A percentile compares a stretch with the other conserved stretches of the same genome.
Conservation (phyloP, 2,113 vertebrate species). For the Festucalex cinctus region DNA sequence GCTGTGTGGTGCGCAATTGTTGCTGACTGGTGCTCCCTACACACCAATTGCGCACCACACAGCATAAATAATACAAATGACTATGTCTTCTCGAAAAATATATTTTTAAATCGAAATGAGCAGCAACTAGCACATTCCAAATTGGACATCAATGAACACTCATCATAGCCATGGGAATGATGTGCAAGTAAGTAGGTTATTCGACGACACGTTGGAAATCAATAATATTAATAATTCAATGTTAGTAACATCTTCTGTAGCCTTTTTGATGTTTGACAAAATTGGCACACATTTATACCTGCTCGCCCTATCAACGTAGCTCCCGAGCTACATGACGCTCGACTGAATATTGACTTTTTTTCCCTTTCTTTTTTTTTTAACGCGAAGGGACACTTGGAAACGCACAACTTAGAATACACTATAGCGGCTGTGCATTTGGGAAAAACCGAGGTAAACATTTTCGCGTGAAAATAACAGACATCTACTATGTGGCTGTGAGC, state of each 20-base stretch:
- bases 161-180: background rate
- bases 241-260: background rate
- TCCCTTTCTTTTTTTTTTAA: no score
- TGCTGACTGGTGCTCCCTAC: no score
- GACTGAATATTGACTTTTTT: background rate
- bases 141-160: background rate
- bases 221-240: background rate
- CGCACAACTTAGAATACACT: background rate
- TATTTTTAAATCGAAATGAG: background rate
- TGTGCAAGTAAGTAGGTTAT: background rate
- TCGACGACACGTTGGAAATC: background rate
- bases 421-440: background rate
- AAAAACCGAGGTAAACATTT: background rate
- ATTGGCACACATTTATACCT: background rate
- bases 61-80: background rate
- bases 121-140: background rate
- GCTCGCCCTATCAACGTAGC: background rate
- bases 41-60: background rate
- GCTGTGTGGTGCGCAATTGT: no score
- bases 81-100: background rate
- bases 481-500: conserved; percentile 26
- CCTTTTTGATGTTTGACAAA: background rate
- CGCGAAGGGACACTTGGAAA: background rate
- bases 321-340: background rate
- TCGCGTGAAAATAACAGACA: conserved; percentile 9